Percentiles rank a stretch among this genome's conserved stretches.
These are phyloP conservation scores for Vulpes lagopus DNA, from an alignment of 2,113 vertebrate genomes.

Conservation along the genomic window DNA sequence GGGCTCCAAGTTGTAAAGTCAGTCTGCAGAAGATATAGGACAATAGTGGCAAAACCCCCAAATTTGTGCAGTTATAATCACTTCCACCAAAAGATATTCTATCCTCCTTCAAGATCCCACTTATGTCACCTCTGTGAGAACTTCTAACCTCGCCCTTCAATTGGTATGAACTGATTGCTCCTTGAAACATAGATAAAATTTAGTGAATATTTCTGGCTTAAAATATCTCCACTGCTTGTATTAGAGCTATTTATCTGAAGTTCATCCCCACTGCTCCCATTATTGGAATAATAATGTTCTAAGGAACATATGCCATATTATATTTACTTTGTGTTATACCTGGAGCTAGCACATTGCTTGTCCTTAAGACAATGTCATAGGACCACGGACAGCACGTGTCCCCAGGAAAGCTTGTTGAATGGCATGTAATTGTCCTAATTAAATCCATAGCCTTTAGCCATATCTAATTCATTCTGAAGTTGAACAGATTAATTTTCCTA, in stretches of 20 bases:
- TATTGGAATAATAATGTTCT: neutral
- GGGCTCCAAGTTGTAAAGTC: neutral
- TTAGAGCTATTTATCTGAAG: neutral
- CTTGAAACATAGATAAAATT: neutral
- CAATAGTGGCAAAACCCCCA: neutral
- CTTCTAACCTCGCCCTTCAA: neutral
- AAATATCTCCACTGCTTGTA: neutral
- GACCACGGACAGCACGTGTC: neutral
- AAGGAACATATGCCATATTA: neutral
- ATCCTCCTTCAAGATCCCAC: neutral
- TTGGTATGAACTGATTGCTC: neutral
- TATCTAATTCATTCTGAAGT: slow-evolving; percentile 16
- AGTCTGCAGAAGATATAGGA: neutral
- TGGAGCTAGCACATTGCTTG: neutral
- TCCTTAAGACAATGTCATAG: neutral
- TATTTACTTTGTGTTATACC: neutral
- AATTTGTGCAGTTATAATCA: neutral
- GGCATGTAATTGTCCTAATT: slow-evolving; percentile 19
- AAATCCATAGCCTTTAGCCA: neutral
- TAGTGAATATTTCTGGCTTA: slow-evolving; percentile 22
- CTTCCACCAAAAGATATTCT: neutral
- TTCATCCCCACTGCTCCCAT: neutral
- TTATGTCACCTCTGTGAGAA: neutral
- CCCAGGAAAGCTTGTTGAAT: neutral
- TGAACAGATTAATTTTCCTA: slow-evolving; percentile 51